These are phyloP conservation scores for Chalcis sispes DNA, from an alignment of 2,888 invertebrate genomes.

Conservation along the genomic window DNA sequence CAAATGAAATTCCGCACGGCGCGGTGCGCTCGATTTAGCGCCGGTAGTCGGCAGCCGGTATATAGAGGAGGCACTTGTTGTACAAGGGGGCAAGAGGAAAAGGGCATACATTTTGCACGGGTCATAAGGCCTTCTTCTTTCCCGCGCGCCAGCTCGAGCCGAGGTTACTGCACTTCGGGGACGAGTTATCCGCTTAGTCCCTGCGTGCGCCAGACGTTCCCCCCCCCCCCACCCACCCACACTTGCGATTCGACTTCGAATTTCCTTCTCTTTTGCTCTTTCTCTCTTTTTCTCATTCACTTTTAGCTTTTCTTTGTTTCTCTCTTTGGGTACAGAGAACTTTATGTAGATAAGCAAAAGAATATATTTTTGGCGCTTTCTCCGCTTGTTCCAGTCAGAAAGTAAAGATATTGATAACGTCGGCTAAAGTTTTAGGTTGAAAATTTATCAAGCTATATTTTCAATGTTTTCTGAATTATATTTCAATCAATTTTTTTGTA, in stretches of 20 bases:
- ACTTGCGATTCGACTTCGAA: background rate
- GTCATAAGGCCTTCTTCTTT: conserved; percentile 68
- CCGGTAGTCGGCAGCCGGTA: conserved; percentile 21
- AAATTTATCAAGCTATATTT: no score
- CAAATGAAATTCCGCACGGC: conserved; percentile 65
- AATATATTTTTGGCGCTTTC: no score
- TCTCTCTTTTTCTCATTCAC: background rate
- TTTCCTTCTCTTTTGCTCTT: background rate
- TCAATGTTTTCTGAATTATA: no score
- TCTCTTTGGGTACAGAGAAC: no score
- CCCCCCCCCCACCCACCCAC: background rate
- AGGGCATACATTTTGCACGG: conserved; percentile 73
- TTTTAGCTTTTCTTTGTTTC: no score
- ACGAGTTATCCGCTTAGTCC: conserved; percentile 67
- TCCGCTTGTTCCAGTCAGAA: no score
- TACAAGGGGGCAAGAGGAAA: no score
- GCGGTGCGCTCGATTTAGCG: conserved; percentile 66
- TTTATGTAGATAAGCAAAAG: no score
- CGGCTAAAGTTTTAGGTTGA: no score
- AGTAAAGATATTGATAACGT: background rate
- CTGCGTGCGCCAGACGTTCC: background rate
- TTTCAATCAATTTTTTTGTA: no score
- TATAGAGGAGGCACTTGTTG: conserved; percentile 54
- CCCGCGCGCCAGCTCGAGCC: conserved; percentile 51
- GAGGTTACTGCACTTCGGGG: conserved; percentile 74